Base-by-base conservation (phyloP, 2,888 invertebrate species). In the Amaurobius ferox region DNA sequence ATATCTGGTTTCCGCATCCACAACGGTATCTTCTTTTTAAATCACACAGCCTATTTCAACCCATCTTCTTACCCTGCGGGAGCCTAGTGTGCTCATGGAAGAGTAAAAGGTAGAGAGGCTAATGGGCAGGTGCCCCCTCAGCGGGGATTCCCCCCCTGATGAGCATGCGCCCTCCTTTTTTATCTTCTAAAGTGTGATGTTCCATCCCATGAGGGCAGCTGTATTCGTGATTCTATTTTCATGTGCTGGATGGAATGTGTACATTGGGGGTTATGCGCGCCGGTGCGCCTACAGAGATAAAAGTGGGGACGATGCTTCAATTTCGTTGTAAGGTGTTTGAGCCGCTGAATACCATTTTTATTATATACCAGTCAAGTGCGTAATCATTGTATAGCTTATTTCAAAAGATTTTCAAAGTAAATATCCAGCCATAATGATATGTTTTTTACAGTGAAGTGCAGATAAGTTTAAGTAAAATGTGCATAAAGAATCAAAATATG, bases 11-110 rank as follows among this genome's bases (percentile, higher is more conserved):
- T 55, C 55, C 3, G 55, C 55, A 55, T 55, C 23, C 55, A 55
- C 23, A 16, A 16, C 44, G 79, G 79, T 62, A 71, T 79, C 29
- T 30, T 71, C 44, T 66, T 78, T 71, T 71, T 62, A 55, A 79
- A 72, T 79, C 44, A 71, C 44, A 71, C 72, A 72, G 71, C 61
- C 79, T 72, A 79, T 79, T 79, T 79, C 79, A 26, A 32, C 29
- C 72, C 71, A 39, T 79, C 48, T 79, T 62, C 44, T 64, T 26
- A 16, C 79, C 28, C 79, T 6, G 40, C 48, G 66, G 79, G 79
- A 26, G 9, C 7, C 62, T 28, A 28, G n/a, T 67, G 48, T 79
- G 30, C 40, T 48, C 29, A 23, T 23, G 30, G n/a, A 28, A 62
- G 16, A 44, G 64, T 30, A 71, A 64, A 66, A 48, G 44, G 39